Conservation (phyloP, 2,888 invertebrate genomes). For the Dynastes maya region DNA sequence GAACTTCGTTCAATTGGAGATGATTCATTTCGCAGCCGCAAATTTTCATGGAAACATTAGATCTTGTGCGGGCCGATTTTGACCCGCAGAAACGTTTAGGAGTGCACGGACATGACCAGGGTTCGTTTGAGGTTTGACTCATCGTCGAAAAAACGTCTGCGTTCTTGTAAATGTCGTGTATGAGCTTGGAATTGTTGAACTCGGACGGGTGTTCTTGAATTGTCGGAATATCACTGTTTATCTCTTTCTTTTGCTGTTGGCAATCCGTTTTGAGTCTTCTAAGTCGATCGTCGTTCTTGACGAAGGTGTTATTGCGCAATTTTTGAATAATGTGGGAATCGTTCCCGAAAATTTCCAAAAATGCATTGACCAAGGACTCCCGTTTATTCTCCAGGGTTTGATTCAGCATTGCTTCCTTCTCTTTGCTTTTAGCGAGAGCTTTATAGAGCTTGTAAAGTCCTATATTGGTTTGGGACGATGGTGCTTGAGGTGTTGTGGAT, state of each 20-base stretch:
- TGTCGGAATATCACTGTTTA: background rate
- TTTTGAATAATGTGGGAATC: constrained; percentile 41
- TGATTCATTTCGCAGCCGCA: constrained; percentile 42
- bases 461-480: background rate
- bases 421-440: constrained; percentile 7
- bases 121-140: constrained; percentile 36
- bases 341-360: constrained; percentile 40
- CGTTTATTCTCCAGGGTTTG: background rate
- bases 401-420: background rate
- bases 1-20: constrained; percentile 37
- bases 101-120: constrained; percentile 21
- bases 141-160: constrained; percentile 25
- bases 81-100: background rate
- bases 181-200: constrained; percentile 14
- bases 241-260: background rate
- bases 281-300: constrained; percentile 20
- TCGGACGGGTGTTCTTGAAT: background rate
- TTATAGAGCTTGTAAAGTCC: constrained; percentile 18
- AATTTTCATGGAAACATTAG: constrained; percentile 18
- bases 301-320: constrained; percentile 8
- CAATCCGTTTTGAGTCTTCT: constrained; percentile 19
- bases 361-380: constrained; percentile 36
- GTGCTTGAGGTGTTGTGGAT: background rate
- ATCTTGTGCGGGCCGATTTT: constrained; percentile 17
- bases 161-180: constrained; percentile 39